Evolutionary conservation across 1,140 invertebrate species (phyloP).

Genomic region (Papilio glaucus): DNA sequence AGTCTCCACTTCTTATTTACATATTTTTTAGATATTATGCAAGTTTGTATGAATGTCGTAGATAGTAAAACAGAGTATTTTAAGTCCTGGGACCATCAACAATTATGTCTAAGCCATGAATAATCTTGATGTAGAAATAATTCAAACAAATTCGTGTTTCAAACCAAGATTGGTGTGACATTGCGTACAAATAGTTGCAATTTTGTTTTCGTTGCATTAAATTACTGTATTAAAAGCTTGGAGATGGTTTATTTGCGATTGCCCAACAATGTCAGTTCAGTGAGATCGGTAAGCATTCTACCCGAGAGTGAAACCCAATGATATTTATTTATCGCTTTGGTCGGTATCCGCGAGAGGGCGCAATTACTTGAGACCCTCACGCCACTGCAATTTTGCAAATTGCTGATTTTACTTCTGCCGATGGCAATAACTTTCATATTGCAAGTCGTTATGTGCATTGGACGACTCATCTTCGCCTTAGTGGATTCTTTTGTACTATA

Average conservation of each 20-base stretch:
- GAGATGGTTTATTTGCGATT: slow-evolving; percentile 2
- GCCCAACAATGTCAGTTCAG: slow-evolving; percentile 2
- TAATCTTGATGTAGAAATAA: slow-evolving; percentile 1
- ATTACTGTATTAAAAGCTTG: not conserved
- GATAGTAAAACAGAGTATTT: not conserved
- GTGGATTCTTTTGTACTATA: slow-evolving; percentile 37
- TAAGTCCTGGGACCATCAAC: not conserved
- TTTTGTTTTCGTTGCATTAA: slow-evolving; percentile 25
- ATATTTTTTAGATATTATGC: too few species aligned
- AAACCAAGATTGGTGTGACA: slow-evolving; percentile 11
- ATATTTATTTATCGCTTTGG: slow-evolving; percentile 77
- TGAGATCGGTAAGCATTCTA: slow-evolving; percentile 38
- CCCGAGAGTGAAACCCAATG: slow-evolving; percentile 56
- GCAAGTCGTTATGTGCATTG: slow-evolving; percentile 74
- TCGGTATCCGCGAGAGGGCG: slow-evolving; percentile 55
- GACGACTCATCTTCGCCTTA: slow-evolving; percentile 55
- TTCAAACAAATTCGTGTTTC: slow-evolving; percentile 16
- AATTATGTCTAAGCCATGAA: not conserved
- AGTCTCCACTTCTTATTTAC: too few species aligned
- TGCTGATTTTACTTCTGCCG: slow-evolving; percentile 75
- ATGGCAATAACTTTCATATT: slow-evolving; percentile 73
- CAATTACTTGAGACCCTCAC: slow-evolving; percentile 72
- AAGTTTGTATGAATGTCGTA: too few species aligned
- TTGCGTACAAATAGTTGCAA: not conserved
- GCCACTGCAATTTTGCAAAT: slow-evolving; percentile 79